A percentile compares a stretch with the other conserved stretches of the same genome.
phyloP scores from a whole-genome alignment of 2,797 vertebrate genomes.

The Smutsia gigantea region DNA sequence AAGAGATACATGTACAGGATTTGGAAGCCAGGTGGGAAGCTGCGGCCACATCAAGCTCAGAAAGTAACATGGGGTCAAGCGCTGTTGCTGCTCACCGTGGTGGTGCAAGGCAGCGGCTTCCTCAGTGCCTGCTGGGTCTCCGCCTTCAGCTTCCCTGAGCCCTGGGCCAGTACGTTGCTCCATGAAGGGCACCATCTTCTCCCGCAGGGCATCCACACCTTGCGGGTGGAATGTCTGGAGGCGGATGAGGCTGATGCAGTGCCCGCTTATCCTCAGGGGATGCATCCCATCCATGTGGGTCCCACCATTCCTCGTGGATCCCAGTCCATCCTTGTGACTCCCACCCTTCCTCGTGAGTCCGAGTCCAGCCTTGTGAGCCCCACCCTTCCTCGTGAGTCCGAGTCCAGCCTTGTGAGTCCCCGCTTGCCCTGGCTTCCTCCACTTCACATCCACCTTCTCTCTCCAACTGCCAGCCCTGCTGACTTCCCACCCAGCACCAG shows the following conservation, averaged over 20 bases:
- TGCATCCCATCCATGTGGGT: not conserved
- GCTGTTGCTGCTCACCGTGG: not conserved
- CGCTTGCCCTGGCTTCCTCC: not conserved
- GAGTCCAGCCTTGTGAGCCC: not conserved
- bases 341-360: not conserved
- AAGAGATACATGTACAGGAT: not conserved
- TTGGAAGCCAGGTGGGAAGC: not conserved
- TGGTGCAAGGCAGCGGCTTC: fast-evolving
- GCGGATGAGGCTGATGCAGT: fast-evolving
- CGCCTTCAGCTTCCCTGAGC: not conserved
- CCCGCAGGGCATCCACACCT: fast-evolving
- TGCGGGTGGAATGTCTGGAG: not conserved
- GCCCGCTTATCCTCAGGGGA: not conserved
- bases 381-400: not conserved
- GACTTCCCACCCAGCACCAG: not conserved
- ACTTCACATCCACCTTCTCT: not conserved
- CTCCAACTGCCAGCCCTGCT: too few relatives aligned
- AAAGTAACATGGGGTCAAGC: not conserved
- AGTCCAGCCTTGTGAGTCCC: fast-evolving
- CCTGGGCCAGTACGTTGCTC: not conserved
- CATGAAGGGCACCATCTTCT: not conserved
- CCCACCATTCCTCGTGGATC: not conserved
- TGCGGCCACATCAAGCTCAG: not conserved
- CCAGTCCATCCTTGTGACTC: not conserved
- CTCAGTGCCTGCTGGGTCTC: not conserved